Percentiles rank a stretch among this genome's conserved stretches.
Evolutionary conservation across 1,140 invertebrate species (phyloP).

Genomic region (Wasmannia auropunctata): DNA sequence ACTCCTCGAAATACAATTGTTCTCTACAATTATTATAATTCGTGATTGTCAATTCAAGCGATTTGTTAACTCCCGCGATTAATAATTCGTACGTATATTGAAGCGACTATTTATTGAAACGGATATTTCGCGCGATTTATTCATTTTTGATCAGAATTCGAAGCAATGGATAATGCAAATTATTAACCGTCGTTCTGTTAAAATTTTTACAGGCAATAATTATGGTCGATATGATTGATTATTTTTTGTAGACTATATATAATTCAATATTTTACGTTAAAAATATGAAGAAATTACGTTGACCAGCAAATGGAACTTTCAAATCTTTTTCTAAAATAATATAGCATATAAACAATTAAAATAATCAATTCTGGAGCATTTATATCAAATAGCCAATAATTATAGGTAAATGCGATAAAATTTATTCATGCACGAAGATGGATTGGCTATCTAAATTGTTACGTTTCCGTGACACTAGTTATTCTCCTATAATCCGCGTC

Average conservation of each 20-base stretch:
- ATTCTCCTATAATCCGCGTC: conserved; percentile 45
- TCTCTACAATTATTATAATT: conserved; percentile 15
- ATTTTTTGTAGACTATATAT: background rate
- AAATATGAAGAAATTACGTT: background rate
- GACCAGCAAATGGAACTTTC: background rate
- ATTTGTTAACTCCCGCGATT: conserved; percentile 14
- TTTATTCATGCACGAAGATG: conserved; percentile 26
- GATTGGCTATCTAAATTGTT: conserved; percentile 53
- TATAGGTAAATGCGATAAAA: conserved; percentile 30
- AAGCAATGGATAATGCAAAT: background rate
- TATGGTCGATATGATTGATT: background rate
- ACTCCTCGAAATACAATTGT: background rate
- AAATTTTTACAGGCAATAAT: background rate
- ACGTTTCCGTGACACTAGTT: conserved; percentile 43
- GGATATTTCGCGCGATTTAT: background rate
- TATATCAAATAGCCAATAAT: conserved; percentile 23
- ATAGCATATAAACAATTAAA: background rate
- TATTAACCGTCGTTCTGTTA: background rate
- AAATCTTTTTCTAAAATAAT: background rate
- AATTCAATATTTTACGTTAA: conserved; percentile 7
- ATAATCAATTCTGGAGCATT: background rate
- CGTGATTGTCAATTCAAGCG: conserved; percentile 15
- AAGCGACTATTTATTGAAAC: conserved; percentile 18
- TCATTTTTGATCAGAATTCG: conserved; percentile 9
- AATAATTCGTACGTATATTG: background rate